Base-by-base conservation (phyloP, 2,888 invertebrate genomes). In the Synergus umbraculus region DNA sequence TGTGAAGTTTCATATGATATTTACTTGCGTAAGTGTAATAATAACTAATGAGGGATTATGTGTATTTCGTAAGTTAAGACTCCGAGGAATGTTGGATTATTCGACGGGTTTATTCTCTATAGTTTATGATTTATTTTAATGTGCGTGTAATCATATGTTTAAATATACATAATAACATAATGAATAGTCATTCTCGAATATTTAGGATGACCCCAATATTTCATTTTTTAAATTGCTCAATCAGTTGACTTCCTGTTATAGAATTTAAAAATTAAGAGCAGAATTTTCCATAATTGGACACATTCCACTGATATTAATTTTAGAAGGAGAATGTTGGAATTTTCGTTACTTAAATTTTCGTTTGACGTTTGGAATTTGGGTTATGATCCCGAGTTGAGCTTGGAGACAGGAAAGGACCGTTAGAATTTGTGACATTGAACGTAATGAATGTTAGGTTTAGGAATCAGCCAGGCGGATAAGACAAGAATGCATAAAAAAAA, bases 261-360 rank as follows among this genome's bases (percentile, higher is more conserved):
- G 29, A 29, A 29, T 29, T 82, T 78, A 77, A 58, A 60, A 60
- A 69, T 64, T 46, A 46, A 78, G 63, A 79, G 29, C 29, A 29
- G 29, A 29, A 3, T 29, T 29, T 29, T 29, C 29, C 29, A 3
- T 29, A 29, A 29, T 79, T 81, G 79, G 79, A 81, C 79, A 76
- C 15, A 46, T 46, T 22, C 9, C n/a, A 58, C 15, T 7, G 4
- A 58, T 7, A 29, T 60, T 9, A 54, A 58, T 76, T 54, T 76
- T 4, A 13, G n/a, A 37, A 41, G 37, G n/a, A 58, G 43, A 18
- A n/a, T 44, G 41, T 29, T 44, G 22, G 18, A 7, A 44, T 22
- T 60, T 22, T 22, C 10, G 3, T 60, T 22, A 18, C 60, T 60
- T 43, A 22, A 67, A 46, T 18, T 67, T 67, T 29, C 12, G 1